A percentile compares a stretch with the other conserved stretches of the same genome.
These are phyloP conservation scores for Odiellus spinosus DNA, from an alignment of 2,888 invertebrate genomes.

Conservation along the genomic window DNA sequence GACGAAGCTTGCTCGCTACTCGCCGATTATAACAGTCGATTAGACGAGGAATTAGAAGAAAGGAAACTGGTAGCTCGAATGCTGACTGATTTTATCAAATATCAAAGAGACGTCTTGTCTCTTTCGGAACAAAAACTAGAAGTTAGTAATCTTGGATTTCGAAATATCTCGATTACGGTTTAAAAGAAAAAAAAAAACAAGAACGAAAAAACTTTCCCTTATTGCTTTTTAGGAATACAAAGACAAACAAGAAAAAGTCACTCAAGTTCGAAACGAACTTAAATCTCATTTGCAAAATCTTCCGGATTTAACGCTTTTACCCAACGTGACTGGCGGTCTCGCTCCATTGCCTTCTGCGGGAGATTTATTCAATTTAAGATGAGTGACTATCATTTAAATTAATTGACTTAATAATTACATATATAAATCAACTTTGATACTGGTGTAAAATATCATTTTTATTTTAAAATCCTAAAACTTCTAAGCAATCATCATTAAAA, in stretches of 20 bases:
- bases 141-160: conserved; percentile 41
- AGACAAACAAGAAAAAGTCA: conserved; percentile 70
- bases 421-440: too few relatives aligned
- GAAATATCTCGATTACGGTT: too few relatives aligned
- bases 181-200: too few relatives aligned
- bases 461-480: too few relatives aligned
- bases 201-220: too few relatives aligned
- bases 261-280: conserved; percentile 69
- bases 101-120: conserved; percentile 65
- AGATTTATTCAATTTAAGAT: conserved; percentile 61
- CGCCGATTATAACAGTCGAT: conserved; percentile 71
- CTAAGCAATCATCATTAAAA: too few relatives aligned
- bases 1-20: conserved; percentile 73
- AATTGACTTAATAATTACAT: too few relatives aligned
- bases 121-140: conserved; percentile 75
- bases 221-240: conserved; percentile 94
- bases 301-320: conserved; percentile 78
- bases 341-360: conserved; percentile 89
- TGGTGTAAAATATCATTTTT: too few relatives aligned
- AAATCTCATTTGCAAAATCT: conserved; percentile 82
- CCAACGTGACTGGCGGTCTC: conserved; percentile 78
- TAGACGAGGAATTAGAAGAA: conserved; percentile 76
- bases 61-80: conserved; percentile 67
- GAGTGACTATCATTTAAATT: too few relatives aligned
- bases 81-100: conserved; percentile 60